Percentiles rank a stretch among this genome's conserved stretches.
phyloP scores from a whole-genome alignment of 2,888 invertebrate genomes.

The Craniophora ligustri region DNA sequence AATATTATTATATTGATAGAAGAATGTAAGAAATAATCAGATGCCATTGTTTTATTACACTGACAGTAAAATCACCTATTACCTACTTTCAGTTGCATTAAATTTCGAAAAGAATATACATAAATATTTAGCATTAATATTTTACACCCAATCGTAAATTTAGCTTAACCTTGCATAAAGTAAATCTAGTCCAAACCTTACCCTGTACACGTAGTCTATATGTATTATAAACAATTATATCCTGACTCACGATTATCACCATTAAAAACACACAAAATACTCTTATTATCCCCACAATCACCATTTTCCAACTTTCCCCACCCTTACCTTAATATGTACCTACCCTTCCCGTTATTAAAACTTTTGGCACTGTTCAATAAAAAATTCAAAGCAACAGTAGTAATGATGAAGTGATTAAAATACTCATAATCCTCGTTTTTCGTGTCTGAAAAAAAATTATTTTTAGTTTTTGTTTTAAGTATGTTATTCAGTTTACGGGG shows the following conservation, averaged over 20 bases:
- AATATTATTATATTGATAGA: too few relatives aligned
- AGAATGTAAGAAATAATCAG: too few relatives aligned
- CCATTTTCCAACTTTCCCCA: constrained; percentile 36
- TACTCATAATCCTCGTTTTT: not conserved
- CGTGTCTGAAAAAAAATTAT: not conserved
- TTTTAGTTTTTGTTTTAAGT: not conserved
- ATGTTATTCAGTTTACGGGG: constrained; percentile 13
- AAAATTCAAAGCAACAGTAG: constrained; percentile 19
- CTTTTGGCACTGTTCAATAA: constrained; percentile 36
- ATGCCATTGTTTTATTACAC: too few relatives aligned
- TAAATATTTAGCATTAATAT: constrained; percentile 25
- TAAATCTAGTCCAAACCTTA: constrained; percentile 46
- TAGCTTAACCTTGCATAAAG: constrained; percentile 1
- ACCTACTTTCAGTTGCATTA: too few relatives aligned
- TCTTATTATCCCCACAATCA: constrained; percentile 45
- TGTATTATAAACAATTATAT: constrained; percentile 22
- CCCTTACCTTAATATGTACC: constrained; percentile 33
- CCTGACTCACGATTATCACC: constrained; percentile 52
- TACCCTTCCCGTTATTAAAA: constrained; percentile 20
- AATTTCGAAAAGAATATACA: too few relatives aligned
- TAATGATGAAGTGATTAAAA: constrained; percentile 5
- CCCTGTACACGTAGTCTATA: constrained; percentile 48
- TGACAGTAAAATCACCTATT: too few relatives aligned
- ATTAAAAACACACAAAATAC: constrained; percentile 19
- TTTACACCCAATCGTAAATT: constrained; percentile 27